Evolutionary conservation across 2,113 vertebrate genomes (phyloP).

Genomic region (Hyperopisus bebe): DNA sequence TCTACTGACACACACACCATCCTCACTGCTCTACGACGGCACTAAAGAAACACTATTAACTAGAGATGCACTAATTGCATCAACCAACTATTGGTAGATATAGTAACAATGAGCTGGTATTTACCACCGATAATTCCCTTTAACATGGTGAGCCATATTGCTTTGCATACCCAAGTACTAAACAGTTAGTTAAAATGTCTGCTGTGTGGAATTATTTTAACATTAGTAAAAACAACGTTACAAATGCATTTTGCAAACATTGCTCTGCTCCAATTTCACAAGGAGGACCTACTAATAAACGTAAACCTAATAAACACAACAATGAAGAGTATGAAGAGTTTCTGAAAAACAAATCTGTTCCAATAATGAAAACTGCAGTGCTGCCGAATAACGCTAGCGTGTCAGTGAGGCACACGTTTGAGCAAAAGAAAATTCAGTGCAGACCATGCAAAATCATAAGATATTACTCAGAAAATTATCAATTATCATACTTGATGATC

Average conservation of each 20-base stretch:
- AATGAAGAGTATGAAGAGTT: background rate
- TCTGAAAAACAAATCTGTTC: background rate
- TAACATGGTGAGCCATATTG: background rate
- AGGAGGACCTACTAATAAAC: background rate
- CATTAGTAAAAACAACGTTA: background rate
- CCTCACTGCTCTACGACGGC: background rate
- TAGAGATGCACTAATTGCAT: background rate
- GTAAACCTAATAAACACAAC: background rate
- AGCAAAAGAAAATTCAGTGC: background rate
- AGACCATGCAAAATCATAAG: background rate
- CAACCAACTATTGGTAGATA: background rate
- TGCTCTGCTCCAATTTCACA: background rate
- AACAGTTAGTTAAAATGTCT: background rate
- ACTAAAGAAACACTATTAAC: background rate
- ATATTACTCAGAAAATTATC: background rate
- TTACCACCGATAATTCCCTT: background rate
- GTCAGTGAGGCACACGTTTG: background rate
- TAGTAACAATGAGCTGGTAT: background rate
- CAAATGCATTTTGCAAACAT: background rate
- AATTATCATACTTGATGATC: background rate
- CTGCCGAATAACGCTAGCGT: background rate
- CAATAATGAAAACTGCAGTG: background rate
- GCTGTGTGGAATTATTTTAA: background rate
- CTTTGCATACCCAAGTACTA: background rate
- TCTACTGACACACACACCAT: background rate